phyloP scores from a whole-genome alignment of 2,797 vertebrate species.

The Squalus acanthias region DNA sequence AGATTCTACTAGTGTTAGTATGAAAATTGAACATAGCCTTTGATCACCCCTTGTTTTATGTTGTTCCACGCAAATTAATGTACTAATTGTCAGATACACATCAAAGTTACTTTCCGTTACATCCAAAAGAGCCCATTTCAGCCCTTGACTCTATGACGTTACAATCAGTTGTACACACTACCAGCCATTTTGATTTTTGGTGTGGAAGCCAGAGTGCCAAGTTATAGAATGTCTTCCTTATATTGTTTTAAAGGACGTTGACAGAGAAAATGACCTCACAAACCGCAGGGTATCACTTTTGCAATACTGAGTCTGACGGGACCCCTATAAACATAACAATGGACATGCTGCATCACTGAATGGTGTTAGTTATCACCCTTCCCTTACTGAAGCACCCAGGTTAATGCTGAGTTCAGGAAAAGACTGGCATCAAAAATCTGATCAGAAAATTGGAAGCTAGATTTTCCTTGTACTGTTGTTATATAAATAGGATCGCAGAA shows the following conservation, averaged over 20 bases:
- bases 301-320: neutral
- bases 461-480: neutral
- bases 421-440: neutral
- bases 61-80: neutral
- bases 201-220: neutral
- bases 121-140: neutral
- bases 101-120: neutral
- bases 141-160: neutral
- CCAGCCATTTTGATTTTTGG: neutral
- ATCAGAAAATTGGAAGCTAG: neutral
- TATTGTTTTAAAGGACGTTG: neutral
- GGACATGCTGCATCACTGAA: neutral
- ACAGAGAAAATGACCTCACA: neutral
- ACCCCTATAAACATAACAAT: neutral
- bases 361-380: neutral
- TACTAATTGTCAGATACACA: neutral
- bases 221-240: neutral
- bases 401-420: neutral
- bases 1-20: neutral
- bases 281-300: neutral
- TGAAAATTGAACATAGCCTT: neutral
- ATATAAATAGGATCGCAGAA: neutral
- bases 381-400: neutral
- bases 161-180: neutral
- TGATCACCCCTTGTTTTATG: neutral